Base-by-base conservation (phyloP, 2,113 vertebrate genomes). In the Gobiocypris rarus region DNA sequence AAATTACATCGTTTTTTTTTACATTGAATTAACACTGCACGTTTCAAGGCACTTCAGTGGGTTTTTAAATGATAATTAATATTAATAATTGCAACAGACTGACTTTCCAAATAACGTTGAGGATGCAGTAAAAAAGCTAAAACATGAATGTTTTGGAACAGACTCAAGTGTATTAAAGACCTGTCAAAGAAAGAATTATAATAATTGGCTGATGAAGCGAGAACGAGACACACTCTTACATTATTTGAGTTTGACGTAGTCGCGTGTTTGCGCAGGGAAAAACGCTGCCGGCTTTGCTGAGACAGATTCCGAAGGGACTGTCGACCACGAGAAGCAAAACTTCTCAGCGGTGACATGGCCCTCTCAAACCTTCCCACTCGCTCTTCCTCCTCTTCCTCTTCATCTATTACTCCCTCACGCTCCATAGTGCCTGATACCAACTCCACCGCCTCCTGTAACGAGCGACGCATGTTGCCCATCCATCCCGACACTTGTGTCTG, bases 401-500 rank as follows among this genome's bases (percentile, higher is more conserved):
- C 31, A n/a, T 7, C 84, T 70, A 73, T 26, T 26, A 15, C 90
- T 91, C 89, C 67, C 1, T 90, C 87, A 9, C 83, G 88, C 2
- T 86, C 89, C 0, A 93, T 90, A 13, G 92, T 84, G 3, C 89
- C 89, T 84, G 93, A 93, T 75, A 98, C 93, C 22, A 97, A 74
- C 81, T 92, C 95, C 78, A 97, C 93, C 24, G 96, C 96, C 61
- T 95, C 97, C 89, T 97, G 96, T 76, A 97, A 86, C 85, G 97
- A 98, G 86, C 95, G 94, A 4, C 96, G 92, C 88, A 97, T 87
- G 0, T 92, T 95, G 48, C 95, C 96, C 93, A 96, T 92, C 97
- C 96, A 98, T 78, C 96, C 95, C 4, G 93, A 91, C 93, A 98
- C 92, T 89, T 97, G 96, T 69, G 92, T 94, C 89, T 97, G 96